These are phyloP conservation scores for Apamea anceps DNA, from an alignment of 2,888 invertebrate species.

Conservation along the genomic window DNA sequence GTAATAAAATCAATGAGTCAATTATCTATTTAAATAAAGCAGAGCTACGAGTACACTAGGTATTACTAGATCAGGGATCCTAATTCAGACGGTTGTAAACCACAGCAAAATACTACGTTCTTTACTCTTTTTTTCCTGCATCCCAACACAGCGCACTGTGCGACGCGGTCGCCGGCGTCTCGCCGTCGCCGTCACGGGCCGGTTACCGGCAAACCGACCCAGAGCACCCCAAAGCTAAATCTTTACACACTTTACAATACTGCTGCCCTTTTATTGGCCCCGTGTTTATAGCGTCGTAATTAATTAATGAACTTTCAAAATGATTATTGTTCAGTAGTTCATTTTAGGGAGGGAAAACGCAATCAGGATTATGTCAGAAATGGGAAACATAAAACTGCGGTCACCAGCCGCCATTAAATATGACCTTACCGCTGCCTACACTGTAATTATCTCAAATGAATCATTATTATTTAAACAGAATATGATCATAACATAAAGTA, in stretches of 20 bases:
- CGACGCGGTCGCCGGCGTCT: slow-evolving; percentile 69
- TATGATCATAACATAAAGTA: slow-evolving; percentile 9
- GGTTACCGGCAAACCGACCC: slow-evolving; percentile 70
- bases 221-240: slow-evolving; percentile 69
- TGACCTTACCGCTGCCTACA: slow-evolving; percentile 26
- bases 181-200: slow-evolving; percentile 83
- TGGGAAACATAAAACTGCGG: slow-evolving; percentile 49
- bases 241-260: slow-evolving; percentile 64
- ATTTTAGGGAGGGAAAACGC: slow-evolving; percentile 40
- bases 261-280: slow-evolving; percentile 59
- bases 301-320: slow-evolving; percentile 63
- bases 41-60: neutral
- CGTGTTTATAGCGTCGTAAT: slow-evolving; percentile 54
- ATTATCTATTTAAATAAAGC: neutral
- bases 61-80: neutral
- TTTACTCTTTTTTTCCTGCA: slow-evolving; percentile 33
- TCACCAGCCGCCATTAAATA: slow-evolving; percentile 44
- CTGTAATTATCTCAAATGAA: slow-evolving; percentile 7
- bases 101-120: slow-evolving; percentile 26
- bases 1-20: neutral
- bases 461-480: slow-evolving; percentile 30
- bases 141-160: slow-evolving; percentile 49
- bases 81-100: slow-evolving; percentile 21
- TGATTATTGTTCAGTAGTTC: slow-evolving; percentile 54
- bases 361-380: slow-evolving; percentile 52